Conservation (phyloP, 2,888 invertebrate species). For the Isotomurus palustris region DNA sequence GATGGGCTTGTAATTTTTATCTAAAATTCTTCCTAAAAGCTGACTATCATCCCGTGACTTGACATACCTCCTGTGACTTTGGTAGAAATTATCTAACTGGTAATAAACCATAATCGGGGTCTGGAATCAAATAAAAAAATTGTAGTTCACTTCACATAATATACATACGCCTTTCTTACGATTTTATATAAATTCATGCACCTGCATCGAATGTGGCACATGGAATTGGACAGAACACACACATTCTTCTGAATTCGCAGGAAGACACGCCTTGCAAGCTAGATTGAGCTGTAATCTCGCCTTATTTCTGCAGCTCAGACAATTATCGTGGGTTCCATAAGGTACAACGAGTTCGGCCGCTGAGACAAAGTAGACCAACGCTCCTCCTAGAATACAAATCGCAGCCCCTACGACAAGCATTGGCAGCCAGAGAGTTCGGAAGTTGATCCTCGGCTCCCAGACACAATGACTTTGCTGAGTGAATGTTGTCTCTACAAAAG, state of each 20-base stretch:
- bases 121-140: constrained; percentile 51
- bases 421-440: constrained; percentile 91
- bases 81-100: constrained; percentile 93
- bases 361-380: too few species aligned
- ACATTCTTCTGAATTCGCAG: too few species aligned
- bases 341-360: too few species aligned
- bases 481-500: constrained; percentile 49
- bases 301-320: too few species aligned
- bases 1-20: not conserved
- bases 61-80: constrained; percentile 96
- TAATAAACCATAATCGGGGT: constrained; percentile 94
- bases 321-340: too few species aligned
- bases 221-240: too few species aligned
- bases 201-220: too few species aligned
- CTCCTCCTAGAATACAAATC: too few species aligned
- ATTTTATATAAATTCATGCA: too few species aligned
- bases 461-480: constrained; percentile 93
- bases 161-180: constrained; percentile 1
- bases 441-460: constrained; percentile 98
- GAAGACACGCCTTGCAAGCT: too few species aligned
- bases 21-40: constrained; percentile 67
- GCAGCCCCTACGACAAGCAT: constrained; percentile 94
- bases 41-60: constrained; percentile 90
- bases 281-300: too few species aligned
- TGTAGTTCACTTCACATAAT: constrained; percentile 9